Base-by-base conservation (phyloP, 2,113 vertebrate species). In the Cryptomyrus ogoouensis region DNA sequence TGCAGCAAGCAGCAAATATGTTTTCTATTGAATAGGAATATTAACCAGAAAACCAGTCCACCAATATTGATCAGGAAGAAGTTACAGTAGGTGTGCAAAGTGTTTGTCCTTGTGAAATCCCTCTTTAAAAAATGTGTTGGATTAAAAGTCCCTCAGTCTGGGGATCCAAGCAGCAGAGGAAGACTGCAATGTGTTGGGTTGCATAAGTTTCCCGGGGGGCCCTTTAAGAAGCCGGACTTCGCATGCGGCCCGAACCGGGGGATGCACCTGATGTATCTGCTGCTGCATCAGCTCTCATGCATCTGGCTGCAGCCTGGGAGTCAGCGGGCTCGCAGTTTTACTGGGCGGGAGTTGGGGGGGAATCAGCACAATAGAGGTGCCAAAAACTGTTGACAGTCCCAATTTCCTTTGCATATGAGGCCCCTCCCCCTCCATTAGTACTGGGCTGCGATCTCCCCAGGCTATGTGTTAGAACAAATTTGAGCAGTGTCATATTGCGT, bases 381-480 rank as follows among this genome's bases (percentile, higher is more conserved):
- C 93, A 93, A 92, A 94, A 93, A 92, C 92, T 95, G 94, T 95
- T 94, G 95, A 95, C 94, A 94, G 93, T 94, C 90, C 89, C 92
- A 87, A 92, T 91, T 92, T 92, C 24, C 90, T 94, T 93, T 94
- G 94, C 94, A 94, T 94, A 95, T 93, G 94, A 93, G 92, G 90
- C 94, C 91, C 94, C 94, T 44, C 95, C 95, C 91, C 92, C 92
- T 91, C 93, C 94, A 96, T 96, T 95, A 95, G 95, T 92, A 12
- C 87, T 50, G 89, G 92, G 91, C 53, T 94, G 94, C 93, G 90
- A 92, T 90, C 93, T 93, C 95, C 94, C 94, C 93, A 87, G 95
- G 94, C 94, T 91, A 56, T 92, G 92, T 94, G 94, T 94, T 94
- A 93, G 94, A 94, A 95, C 94, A 95, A 94, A 95, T 95, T 94